These are phyloP conservation scores for Falco concolor DNA, from an alignment of 2,797 vertebrate genomes.

Conservation along the genomic window DNA sequence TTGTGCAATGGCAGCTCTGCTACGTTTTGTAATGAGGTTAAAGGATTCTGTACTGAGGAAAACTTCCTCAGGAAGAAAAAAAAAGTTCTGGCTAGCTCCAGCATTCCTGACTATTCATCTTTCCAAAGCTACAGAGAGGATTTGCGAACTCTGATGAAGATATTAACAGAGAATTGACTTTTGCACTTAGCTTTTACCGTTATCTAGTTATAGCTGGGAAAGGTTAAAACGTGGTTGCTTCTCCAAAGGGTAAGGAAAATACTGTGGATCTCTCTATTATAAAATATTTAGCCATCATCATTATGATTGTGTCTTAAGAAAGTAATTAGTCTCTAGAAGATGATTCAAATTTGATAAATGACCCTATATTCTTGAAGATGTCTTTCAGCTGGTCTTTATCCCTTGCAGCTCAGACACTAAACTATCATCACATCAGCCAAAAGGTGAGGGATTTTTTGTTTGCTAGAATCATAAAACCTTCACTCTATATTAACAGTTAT, in stretches of 20 bases:
- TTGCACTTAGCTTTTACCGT: not conserved
- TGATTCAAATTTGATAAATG: slow-evolving; percentile 38
- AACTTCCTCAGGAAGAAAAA: not conserved
- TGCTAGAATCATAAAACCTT: slow-evolving; percentile 49
- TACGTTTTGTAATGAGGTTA: not conserved
- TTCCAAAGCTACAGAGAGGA: not conserved
- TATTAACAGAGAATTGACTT: not conserved
- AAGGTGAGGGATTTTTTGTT: slow-evolving; percentile 44
- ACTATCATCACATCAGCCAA: slow-evolving; percentile 46
- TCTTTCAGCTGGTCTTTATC: slow-evolving; percentile 34
- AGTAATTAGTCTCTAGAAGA: slow-evolving; percentile 19
- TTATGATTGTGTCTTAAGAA: not conserved
- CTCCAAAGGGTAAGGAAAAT: not conserved
- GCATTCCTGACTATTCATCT: not conserved
- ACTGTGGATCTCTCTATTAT: not conserved
- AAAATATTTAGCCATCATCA: not conserved
- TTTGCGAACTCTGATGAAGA: not conserved
- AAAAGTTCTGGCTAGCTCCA: not conserved
- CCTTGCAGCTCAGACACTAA: slow-evolving; percentile 35
- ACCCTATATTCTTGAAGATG: not conserved
- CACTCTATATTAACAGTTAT: slow-evolving; percentile 45
- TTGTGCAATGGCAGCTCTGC: not conserved
- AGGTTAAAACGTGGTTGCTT: not conserved
- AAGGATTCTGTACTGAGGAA: not conserved
- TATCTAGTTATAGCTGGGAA: not conserved